A percentile compares a stretch with the other conserved stretches of the same genome.
phyloP scores from a whole-genome alignment of 2,797 vertebrate genomes.

The Pristis pectinata region DNA sequence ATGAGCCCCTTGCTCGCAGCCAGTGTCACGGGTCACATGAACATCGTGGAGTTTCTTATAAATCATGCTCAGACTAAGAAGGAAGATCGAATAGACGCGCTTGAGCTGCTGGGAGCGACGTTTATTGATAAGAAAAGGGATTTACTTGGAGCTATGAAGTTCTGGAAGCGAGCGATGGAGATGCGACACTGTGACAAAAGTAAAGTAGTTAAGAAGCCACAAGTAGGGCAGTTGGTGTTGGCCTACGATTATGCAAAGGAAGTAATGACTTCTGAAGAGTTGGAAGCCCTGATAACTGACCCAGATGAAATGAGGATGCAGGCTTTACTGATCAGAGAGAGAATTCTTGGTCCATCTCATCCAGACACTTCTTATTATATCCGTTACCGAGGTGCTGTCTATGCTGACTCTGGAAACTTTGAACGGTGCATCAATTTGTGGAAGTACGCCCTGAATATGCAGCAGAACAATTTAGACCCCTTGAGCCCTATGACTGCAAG shows the following conservation, averaged over 20 bases:
- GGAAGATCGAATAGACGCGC: conserved; percentile 75
- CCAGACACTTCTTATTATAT: conserved; percentile 96
- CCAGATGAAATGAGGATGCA: conserved; percentile 97
- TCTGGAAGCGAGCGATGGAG: conserved; percentile 89
- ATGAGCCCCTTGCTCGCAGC: conserved; percentile 92
- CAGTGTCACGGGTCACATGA: conserved; percentile 89
- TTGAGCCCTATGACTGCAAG: conserved; percentile 94
- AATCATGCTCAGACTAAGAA: conserved; percentile 61
- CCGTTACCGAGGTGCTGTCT: conserved; percentile 86
- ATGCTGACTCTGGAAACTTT: conserved; percentile 89
- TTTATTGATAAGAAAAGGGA: conserved; percentile 95
- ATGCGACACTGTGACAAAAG: conserved; percentile 70
- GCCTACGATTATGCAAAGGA: conserved; percentile 84
- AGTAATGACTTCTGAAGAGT: conserved; percentile 71
- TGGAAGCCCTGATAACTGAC: conserved; percentile 86
- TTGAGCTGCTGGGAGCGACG: conserved; percentile 85
- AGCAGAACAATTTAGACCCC: conserved; percentile 88
- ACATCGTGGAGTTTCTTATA: conserved; percentile 90
- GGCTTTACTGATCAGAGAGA: conserved; percentile 81
- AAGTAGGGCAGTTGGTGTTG: conserved; percentile 70
- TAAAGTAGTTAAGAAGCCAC: conserved; percentile 64
- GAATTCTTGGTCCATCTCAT: conserved; percentile 86
- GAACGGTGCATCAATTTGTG: conserved; percentile 89
- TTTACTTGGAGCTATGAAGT: conserved; percentile 79
- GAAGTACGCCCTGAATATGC: conserved; percentile 95